Base-by-base conservation (phyloP, 2,113 vertebrate genomes). In the rabbit (Oryctolagus cuniculus) region DNA sequence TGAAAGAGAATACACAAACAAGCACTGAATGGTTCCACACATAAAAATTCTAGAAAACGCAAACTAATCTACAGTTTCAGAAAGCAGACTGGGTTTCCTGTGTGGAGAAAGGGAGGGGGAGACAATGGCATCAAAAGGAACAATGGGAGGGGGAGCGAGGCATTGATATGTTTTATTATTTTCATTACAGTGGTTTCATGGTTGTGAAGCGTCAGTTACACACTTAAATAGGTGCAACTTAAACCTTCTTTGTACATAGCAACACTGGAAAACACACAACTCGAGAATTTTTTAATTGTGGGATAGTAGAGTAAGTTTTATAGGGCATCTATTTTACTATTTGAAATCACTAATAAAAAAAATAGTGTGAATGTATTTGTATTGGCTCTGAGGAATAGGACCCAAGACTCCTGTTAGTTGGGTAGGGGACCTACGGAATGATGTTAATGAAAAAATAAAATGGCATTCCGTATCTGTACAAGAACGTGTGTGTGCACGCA, bases 1-100 rank as follows among this genome's bases (percentile, higher is more conserved):
- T 19, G n/a, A 82, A 80, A 96, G 27, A 78, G 5, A 17, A 86
- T 10, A 81, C 16, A 72, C 16, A 87, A 85, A 88, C 8, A 63
- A 3, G 55, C 10, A 74, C 4, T 44, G 10, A 38, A 73, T n/a
- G 78, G 88, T n/a, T 81, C 16, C 8, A 69, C 10, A 24, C 38
- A 34, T 2, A 66, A 87, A 83, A 89, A 87, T 53, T 72, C 67
- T 51, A 82, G 19, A 61, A 94, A 89, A 69, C 22, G 25, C 53
- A 80, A 82, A 78, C 10, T 38, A 89, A 53, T 51, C 34, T 44
- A 49, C 0, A 58, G 53, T 67, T 1, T 67, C 6, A n/a, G 29
- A 92, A 74, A 61, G 6, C 22, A 53, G n/a, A 44, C 80, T 36
- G 55, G 3, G 15, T 58, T 80, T 24, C 34, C 9, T 73, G 24